Conservation (phyloP, 2,113 vertebrate species). For the Desmodus rotundus region DNA sequence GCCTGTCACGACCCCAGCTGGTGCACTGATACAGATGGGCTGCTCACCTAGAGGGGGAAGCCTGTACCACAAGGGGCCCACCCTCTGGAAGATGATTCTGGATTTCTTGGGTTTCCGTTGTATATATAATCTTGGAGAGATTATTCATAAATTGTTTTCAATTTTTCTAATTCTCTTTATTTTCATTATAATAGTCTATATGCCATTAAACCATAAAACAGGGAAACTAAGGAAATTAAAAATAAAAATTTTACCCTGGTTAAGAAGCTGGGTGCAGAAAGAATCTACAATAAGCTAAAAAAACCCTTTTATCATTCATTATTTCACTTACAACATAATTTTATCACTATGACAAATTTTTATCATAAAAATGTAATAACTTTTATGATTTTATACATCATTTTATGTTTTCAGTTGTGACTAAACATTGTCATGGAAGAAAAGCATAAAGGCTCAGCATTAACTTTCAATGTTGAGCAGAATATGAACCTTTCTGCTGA, state of each 20-base stretch:
- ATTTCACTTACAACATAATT: not conserved
- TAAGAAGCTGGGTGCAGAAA: not conserved
- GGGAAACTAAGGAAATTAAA: not conserved
- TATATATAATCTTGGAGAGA: not conserved
- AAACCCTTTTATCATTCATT: not conserved
- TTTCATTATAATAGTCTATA: not conserved
- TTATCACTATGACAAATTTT: not conserved
- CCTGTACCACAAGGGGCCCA: no score
- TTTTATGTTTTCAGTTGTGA: not conserved
- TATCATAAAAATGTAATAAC: not conserved
- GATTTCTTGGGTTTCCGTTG: no score
- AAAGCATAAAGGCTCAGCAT: not conserved
- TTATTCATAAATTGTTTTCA: not conserved
- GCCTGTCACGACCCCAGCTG: no score
- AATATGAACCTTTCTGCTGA: slow-evolving; percentile 21
- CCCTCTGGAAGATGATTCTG: no score
- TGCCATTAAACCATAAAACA: not conserved
- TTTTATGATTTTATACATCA: not conserved
- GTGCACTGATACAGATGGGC: no score
- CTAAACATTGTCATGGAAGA: not conserved
- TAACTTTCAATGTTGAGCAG: not conserved
- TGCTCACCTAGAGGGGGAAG: no score
- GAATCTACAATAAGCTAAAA: not conserved
- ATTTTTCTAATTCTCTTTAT: not conserved
- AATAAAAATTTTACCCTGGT: not conserved